phyloP scores from a whole-genome alignment of 2,888 invertebrate species.

The Chalcis sispes region DNA sequence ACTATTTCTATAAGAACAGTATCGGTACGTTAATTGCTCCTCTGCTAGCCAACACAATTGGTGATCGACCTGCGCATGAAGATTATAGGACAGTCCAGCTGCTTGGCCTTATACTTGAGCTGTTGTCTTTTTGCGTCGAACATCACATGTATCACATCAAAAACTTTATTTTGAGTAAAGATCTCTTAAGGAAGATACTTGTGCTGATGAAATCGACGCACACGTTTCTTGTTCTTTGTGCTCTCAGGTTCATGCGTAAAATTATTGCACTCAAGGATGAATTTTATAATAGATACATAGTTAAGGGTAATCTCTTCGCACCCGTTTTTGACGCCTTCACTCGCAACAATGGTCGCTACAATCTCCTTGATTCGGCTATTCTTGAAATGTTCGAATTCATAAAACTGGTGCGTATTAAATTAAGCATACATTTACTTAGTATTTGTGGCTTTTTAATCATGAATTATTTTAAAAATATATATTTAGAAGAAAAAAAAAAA shows the following conservation, averaged over 20 bases:
- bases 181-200: slow-evolving; percentile 94
- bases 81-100: slow-evolving; percentile 98
- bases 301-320: slow-evolving; percentile 94
- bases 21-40: slow-evolving; percentile 97
- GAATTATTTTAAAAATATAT: neutral
- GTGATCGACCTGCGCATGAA: slow-evolving; percentile 92
- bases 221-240: slow-evolving; percentile 97
- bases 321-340: slow-evolving; percentile 98
- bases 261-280: slow-evolving; percentile 98
- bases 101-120: slow-evolving; percentile 94
- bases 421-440: too few species aligned
- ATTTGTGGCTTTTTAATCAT: neutral
- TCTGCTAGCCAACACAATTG: slow-evolving; percentile 93
- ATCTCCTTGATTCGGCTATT: slow-evolving; percentile 98
- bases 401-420: slow-evolving; percentile 80
- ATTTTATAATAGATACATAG: slow-evolving; percentile 97
- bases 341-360: slow-evolving; percentile 98
- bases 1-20: slow-evolving; percentile 99
- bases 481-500: slow-evolving; percentile 74
- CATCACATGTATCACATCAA: slow-evolving; percentile 99
- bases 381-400: slow-evolving; percentile 99
- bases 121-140: slow-evolving; percentile 98
- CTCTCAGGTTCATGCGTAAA: slow-evolving; percentile 97
- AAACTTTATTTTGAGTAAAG: slow-evolving; percentile 97
- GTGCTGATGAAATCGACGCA: slow-evolving; percentile 98